Evolutionary conservation across 2,113 vertebrate genomes (phyloP).

Genomic region (Benitochromis conjunctus): DNA sequence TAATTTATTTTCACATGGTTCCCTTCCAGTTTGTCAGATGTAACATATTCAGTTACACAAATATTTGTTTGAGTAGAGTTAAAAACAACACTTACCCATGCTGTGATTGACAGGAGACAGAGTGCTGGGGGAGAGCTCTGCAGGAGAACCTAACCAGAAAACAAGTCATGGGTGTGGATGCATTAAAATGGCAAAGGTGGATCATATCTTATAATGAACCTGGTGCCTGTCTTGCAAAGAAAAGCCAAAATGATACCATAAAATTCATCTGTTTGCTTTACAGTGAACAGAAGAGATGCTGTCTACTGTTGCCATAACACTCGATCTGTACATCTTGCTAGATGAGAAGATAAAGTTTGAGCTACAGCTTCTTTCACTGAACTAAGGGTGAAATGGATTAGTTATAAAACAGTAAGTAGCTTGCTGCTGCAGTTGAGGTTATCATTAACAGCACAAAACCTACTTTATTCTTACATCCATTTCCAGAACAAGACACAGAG

Average conservation of each 20-base stretch:
- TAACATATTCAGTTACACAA: not conserved
- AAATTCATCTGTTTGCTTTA: not conserved
- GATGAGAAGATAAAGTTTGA: not conserved
- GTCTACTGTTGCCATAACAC: not conserved
- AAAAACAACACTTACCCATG: slow-evolving; percentile 79
- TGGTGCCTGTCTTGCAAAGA: not conserved
- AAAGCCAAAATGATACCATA: not conserved
- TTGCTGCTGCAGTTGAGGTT: not conserved
- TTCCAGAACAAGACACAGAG: not conserved
- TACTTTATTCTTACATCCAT: not conserved
- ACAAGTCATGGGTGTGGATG: not conserved
- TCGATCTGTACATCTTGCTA: not conserved
- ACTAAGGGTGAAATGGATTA: not conserved
- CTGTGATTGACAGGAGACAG: slow-evolving; percentile 96
- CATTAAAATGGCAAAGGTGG: not conserved
- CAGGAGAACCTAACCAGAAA: slow-evolving; percentile 85
- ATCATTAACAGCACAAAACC: not conserved
- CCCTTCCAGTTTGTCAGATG: not conserved
- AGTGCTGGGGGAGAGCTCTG: slow-evolving; percentile 92
- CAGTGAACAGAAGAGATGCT: not conserved
- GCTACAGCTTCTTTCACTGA: not conserved
- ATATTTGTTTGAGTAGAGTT: not conserved
- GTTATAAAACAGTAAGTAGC: not conserved
- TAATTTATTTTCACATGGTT: not conserved
- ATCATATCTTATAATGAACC: not conserved